Percentiles rank a stretch among this genome's conserved stretches.
phyloP scores from a whole-genome alignment of 1,140 invertebrate species.

The Glossosoma conforme region DNA sequence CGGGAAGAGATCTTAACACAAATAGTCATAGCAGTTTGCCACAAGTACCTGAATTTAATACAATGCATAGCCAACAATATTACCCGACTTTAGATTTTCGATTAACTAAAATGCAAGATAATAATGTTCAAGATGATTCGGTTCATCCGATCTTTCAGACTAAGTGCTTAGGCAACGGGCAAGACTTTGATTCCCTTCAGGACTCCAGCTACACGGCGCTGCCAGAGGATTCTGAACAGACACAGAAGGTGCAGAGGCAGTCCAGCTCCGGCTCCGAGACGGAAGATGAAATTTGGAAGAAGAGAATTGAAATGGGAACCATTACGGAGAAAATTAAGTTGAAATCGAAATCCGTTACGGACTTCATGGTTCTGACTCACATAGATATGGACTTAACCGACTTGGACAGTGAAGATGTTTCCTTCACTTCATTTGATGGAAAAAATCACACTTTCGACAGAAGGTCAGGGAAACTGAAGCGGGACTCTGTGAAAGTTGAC shows the following conservation, averaged over 20 bases:
- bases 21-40: conserved; percentile 18
- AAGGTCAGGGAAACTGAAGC: conserved; percentile 13
- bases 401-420: conserved; percentile 54
- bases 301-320: conserved; percentile 58
- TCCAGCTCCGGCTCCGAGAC: conserved; percentile 55
- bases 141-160: conserved; percentile 18
- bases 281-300: conserved; percentile 63
- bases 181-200: conserved; percentile 27
- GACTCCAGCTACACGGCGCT: conserved; percentile 27
- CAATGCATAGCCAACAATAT: conserved; percentile 10
- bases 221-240: conserved; percentile 1
- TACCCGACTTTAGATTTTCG: conserved; percentile 29
- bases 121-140: neutral
- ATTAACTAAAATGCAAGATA: conserved; percentile 16
- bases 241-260: conserved; percentile 11
- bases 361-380: conserved; percentile 69
- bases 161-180: conserved; percentile 11
- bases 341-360: conserved; percentile 68
- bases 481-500: conserved; percentile 20
- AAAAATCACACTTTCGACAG: conserved; percentile 15
- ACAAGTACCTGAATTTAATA: conserved; percentile 27
- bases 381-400: conserved; percentile 62
- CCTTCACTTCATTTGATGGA: conserved; percentile 34
- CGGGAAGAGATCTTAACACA: conserved; percentile 18
- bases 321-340: conserved; percentile 65